phyloP scores from a whole-genome alignment of 2,113 vertebrate species.

The Xenopus tropicalis region DNA sequence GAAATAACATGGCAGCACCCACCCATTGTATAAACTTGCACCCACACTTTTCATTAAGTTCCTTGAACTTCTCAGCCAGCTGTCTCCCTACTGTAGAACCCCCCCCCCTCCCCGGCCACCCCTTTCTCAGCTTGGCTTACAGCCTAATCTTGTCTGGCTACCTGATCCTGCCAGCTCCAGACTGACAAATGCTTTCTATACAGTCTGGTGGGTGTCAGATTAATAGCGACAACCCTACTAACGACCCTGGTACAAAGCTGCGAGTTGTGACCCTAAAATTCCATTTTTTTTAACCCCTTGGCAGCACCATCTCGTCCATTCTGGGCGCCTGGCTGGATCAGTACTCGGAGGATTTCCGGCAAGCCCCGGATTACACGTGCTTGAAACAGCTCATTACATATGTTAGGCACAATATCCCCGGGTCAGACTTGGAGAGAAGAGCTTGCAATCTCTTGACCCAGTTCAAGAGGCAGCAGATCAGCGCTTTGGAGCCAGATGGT shows the following conservation, averaged over 20 bases:
- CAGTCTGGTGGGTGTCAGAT: not conserved
- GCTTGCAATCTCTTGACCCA: constrained; percentile 87
- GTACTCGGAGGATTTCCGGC: constrained; percentile 95
- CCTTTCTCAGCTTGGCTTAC: not conserved
- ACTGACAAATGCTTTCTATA: not conserved
- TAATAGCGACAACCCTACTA: too few species aligned
- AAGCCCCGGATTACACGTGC: constrained; percentile 79
- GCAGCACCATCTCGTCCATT: constrained; percentile 92
- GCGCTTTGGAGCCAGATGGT: constrained; percentile 76
- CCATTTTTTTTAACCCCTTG: not conserved
- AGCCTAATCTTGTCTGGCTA: constrained; percentile 11
- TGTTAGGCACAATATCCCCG: constrained; percentile 81
- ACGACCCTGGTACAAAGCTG: not conserved
- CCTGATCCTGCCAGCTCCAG: not conserved
- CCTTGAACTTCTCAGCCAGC: too few species aligned
- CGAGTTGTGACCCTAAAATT: not conserved
- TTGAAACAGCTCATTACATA: constrained; percentile 89
- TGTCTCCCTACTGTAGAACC: too few species aligned
- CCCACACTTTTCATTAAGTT: too few species aligned
- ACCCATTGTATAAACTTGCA: too few species aligned
- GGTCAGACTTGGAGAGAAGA: constrained; percentile 89
- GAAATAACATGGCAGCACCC: too few species aligned
- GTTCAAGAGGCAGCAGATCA: constrained; percentile 81
- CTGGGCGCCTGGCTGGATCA: constrained; percentile 97
- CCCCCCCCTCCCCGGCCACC: too few species aligned